Conservation (phyloP, 2,888 invertebrate genomes). For the Marasmarcha lunaedactyla region DNA sequence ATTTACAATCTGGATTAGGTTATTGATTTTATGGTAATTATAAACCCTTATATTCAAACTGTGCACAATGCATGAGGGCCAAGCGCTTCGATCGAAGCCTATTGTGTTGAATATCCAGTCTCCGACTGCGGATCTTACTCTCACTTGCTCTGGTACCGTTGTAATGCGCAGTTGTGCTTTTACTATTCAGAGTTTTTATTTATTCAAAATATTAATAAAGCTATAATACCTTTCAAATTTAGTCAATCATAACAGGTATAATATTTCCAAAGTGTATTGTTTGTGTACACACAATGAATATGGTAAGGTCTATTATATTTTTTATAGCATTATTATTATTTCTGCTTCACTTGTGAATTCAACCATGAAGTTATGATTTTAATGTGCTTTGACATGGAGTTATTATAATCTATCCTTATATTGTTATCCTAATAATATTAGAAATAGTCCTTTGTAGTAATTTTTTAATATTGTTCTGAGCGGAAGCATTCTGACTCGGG, state of each 20-base stretch:
- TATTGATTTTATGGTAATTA: slow-evolving; percentile 48
- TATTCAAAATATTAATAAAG: slow-evolving; percentile 28
- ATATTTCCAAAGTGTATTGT: slow-evolving; percentile 40
- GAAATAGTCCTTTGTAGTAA: slow-evolving; percentile 15
- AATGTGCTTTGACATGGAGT: slow-evolving; percentile 64
- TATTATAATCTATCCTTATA: slow-evolving; percentile 36
- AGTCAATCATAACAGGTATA: slow-evolving; percentile 35
- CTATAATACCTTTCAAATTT: slow-evolving; percentile 35
- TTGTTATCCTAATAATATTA: no score
- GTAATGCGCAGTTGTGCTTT: slow-evolving; percentile 49
- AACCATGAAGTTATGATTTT: slow-evolving; percentile 62
- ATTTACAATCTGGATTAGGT: slow-evolving; percentile 6
- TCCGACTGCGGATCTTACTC: slow-evolving; percentile 30
- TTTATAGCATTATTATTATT: slow-evolving; percentile 39
- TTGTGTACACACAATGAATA: slow-evolving; percentile 56
- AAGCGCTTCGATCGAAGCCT: slow-evolving; percentile 38
- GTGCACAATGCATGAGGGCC: slow-evolving; percentile 33
- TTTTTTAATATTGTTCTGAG: no score
- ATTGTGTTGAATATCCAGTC: slow-evolving; percentile 44
- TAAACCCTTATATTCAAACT: slow-evolving; percentile 41
- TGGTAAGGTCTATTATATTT: slow-evolving; percentile 59
- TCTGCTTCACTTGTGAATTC: slow-evolving; percentile 41
- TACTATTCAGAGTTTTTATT: slow-evolving; percentile 32
- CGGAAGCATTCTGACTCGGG: no score
- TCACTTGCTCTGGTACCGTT: slow-evolving; percentile 45